Base-by-base conservation (phyloP, 2,888 invertebrate species). In the Autographa gamma region DNA sequence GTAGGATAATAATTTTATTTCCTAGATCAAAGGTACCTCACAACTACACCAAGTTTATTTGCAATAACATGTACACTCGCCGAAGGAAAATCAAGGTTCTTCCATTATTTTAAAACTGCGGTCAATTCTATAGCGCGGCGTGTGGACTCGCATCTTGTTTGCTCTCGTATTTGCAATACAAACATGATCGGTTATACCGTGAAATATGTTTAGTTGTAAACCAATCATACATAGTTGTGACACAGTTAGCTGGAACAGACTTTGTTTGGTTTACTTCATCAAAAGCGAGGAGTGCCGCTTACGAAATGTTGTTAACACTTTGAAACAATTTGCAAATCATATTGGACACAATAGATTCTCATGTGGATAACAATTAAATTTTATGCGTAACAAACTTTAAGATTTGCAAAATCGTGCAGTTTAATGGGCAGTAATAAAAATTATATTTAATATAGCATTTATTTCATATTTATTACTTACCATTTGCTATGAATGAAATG, bases 211-310 rank as follows among this genome's bases (percentile, higher is more conserved):
- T 82, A 85, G 82, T 82, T 74, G 81, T 86, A 82, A 85, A 88
- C 80, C 82, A 88, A 85, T 81, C 77, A 71, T 82, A 81, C 77
- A 71, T 73, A 71, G 81, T 80, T 85, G 84, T 85, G 85, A 85
- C 84, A 86, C 76, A 77, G 81, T 81, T 78, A 73, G 74, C 72
- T 64, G 78, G 66, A 80, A 82, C 80, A 85, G 76, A 78, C 69
- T 80, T 79, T 87, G 85, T 88, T 87, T 84, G 78, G 73, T 85
- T 86, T 88, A 84, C 87, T 84, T 85, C 86, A 88, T 81, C 72
- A 62, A 63, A 65, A 69, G 73, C 70, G 70, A 70, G 70, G 65
- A 77, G 74, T 71, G 76, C 61, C 60, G 68, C 68, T 79, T 87
- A 73, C 77, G 79, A 80, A 84, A 84, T 68, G 34, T 70, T 71